Base-by-base conservation (phyloP, 2,113 vertebrate species). In the Bos indicus region DNA sequence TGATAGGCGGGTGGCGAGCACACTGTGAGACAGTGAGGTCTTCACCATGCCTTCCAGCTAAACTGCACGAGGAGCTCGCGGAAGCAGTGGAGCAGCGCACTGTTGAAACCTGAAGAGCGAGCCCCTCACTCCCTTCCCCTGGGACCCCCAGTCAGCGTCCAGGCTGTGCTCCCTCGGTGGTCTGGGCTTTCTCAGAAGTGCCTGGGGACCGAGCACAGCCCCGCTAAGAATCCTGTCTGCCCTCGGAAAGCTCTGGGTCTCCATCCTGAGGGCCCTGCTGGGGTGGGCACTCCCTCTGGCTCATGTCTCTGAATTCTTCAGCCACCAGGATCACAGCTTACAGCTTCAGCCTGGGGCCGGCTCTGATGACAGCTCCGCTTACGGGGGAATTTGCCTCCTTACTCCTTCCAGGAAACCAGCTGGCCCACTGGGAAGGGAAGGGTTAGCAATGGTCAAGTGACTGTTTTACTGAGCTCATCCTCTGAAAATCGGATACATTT, bases 41-140 rank as follows among this genome's bases (percentile, higher is more conserved):
- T 60, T 54, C 19, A 26, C 54, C 28, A 15, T 9, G 21, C 16
- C 46, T 48, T 81, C 5, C 15, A 13, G 52, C 52, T 30, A 19
- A 7, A 14, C 25, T 2, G 17, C 8, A 0, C 7, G 33, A 57
- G 71, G 15, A 17, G 25, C 33, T 83, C 9, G 3, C 33, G 9
- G 46, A 43, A 15, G 30, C 33, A 2, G 14, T 6, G 30, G 23
- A 46, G 26, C 1, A 0, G 67, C 17, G 7, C 54, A 15, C 1
- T 25, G 36, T 9, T 84, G 89, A n/a, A 64, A 52, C 40, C 0
- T 9, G 16, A 74, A 25, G 33, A 33, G 19, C n/a, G 15, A 90
- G 80, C 78, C 25, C n/a, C 21, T 86, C 19, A 67, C 51, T 51
- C 33, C 25, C 28, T 6, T 6, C 57, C 77, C 36, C 54, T 11